Conservation (phyloP, 2,113 vertebrate genomes). For the Perccottus glenii region DNA sequence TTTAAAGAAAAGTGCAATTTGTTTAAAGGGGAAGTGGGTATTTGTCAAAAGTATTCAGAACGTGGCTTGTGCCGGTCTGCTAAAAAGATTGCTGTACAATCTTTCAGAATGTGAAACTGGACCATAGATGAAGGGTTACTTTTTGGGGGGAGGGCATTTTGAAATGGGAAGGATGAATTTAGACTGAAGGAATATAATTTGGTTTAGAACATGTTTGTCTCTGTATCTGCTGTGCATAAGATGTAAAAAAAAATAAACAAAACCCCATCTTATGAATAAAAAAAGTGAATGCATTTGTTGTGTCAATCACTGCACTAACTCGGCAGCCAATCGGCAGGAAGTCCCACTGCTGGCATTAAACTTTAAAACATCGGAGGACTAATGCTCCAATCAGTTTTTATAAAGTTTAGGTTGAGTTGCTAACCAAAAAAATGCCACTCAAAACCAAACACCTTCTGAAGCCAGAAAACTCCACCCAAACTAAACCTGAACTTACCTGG, state of each 20-base stretch:
- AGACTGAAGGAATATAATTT: constrained; percentile 73
- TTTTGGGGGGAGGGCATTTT: constrained; percentile 54
- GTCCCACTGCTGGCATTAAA: not conserved
- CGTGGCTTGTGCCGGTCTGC: constrained; percentile 68
- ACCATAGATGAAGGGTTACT: constrained; percentile 66
- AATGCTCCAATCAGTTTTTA: too few relatives aligned
- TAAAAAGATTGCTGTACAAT: constrained; percentile 75
- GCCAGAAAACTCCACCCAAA: too few relatives aligned
- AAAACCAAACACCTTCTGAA: too few relatives aligned
- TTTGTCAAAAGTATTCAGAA: constrained; percentile 64
- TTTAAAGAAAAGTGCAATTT: constrained; percentile 79
- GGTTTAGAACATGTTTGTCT: constrained; percentile 78
- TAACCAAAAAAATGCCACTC: too few relatives aligned
- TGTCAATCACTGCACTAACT: constrained; percentile 15
- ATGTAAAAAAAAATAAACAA: constrained; percentile 53
- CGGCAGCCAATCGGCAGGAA: not conserved
- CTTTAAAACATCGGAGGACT: too few relatives aligned
- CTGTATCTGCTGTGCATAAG: constrained; percentile 80
- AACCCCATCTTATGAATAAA: constrained; percentile 79
- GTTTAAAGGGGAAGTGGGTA: constrained; percentile 69
- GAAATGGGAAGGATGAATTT: constrained; percentile 65
- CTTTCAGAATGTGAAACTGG: constrained; percentile 79
- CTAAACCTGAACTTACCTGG: too few relatives aligned
- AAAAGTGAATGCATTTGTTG: constrained; percentile 64
- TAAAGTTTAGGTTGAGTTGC: too few relatives aligned